Evolutionary conservation across 1,140 invertebrate species (phyloP).

Genomic region (Caenorhabditis latens): DNA sequence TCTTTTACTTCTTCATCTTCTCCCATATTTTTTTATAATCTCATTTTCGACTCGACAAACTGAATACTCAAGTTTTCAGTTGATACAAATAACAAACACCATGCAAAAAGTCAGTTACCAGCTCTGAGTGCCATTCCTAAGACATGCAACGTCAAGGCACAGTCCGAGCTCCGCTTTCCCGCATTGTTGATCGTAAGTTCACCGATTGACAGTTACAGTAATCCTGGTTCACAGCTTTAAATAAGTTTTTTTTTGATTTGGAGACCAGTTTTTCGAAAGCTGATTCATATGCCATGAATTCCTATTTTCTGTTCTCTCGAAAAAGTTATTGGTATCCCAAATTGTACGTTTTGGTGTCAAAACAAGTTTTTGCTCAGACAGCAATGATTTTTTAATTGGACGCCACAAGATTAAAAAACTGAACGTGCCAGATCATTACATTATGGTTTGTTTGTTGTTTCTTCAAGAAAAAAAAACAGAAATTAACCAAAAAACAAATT

Average conservation of each 20-base stretch:
- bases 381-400: background rate
- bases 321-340: too few species aligned
- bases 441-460: background rate
- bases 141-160: conserved; percentile 53
- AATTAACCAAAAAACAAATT: too few species aligned
- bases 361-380: background rate
- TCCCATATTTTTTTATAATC: background rate
- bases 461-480: conserved; percentile 5
- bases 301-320: too few species aligned
- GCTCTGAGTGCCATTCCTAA: conserved; percentile 19
- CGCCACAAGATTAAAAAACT: background rate
- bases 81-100: background rate
- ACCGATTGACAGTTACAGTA: too few species aligned
- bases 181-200: conserved; percentile 38
- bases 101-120: conserved; percentile 4
- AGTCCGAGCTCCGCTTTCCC: conserved; percentile 39
- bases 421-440: too few species aligned
- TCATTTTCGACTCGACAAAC: background rate
- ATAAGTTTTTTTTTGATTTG: background rate
- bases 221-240: too few species aligned
- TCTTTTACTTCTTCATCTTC: background rate
- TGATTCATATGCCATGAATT: too few species aligned
- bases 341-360: background rate
- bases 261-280: background rate
- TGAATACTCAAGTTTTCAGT: conserved; percentile 3